A percentile compares a stretch with the other conserved stretches of the same genome.
Evolutionary conservation across 2,113 vertebrate genomes (phyloP).

Genomic region (Carassius carassius): DNA sequence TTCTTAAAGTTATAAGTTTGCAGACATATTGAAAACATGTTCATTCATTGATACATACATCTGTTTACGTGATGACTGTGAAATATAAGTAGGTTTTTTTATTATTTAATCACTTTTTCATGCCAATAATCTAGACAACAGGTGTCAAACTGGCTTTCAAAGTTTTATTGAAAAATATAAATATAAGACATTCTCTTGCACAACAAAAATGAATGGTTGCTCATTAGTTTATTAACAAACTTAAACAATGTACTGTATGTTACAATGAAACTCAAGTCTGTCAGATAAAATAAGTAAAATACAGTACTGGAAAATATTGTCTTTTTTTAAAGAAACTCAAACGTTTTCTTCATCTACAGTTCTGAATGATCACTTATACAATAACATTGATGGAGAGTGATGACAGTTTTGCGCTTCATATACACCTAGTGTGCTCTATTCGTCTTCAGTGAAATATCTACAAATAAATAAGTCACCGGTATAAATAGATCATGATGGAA

Average conservation of each 20-base stretch:
- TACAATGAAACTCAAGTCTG: slow-evolving; percentile 72
- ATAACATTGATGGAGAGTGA: slow-evolving; percentile 69
- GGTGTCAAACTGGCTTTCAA: slow-evolving; percentile 82
- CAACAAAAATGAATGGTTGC: slow-evolving; percentile 91
- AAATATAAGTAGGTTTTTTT: background rate
- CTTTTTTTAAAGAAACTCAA: slow-evolving; percentile 62
- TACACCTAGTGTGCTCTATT: slow-evolving; percentile 63
- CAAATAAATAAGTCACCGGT: slow-evolving; percentile 73
- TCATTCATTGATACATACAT: background rate
- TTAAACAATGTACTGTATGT: slow-evolving; percentile 82
- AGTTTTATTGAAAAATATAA: slow-evolving; percentile 99
- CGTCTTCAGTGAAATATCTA: slow-evolving; percentile 79
- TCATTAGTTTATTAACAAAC: slow-evolving; percentile 97
- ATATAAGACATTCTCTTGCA: slow-evolving; percentile 93
- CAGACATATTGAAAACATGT: background rate
- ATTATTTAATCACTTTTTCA: background rate
- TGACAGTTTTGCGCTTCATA: slow-evolving; percentile 57
- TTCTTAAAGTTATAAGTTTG: background rate
- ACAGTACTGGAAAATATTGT: slow-evolving; percentile 65
- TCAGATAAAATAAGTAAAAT: slow-evolving; percentile 66
- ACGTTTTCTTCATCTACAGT: slow-evolving; percentile 66
- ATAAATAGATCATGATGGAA: slow-evolving; percentile 83
- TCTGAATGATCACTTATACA: slow-evolving; percentile 70
- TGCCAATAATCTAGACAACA: slow-evolving; percentile 81
- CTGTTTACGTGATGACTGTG: background rate